Conservation (phyloP, 1,140 invertebrate genomes). For the Charaxes varanes region DNA sequence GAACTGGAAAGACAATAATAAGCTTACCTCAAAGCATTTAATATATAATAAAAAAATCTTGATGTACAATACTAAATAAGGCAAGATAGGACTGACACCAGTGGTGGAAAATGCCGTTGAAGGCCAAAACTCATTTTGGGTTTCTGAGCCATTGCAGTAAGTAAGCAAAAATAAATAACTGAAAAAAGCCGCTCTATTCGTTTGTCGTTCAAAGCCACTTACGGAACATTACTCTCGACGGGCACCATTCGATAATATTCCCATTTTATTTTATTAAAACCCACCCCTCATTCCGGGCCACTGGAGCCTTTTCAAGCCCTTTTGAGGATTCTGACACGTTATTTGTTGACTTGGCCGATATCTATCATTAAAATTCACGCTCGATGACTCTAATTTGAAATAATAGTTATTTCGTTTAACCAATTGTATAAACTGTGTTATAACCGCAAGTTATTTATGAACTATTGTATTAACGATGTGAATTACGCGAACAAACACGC, state of each 20-base stretch:
- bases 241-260: conserved; percentile 51
- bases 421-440: too few relatives aligned
- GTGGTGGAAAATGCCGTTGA: too few relatives aligned
- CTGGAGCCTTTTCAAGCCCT: conserved; percentile 31
- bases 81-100: too few relatives aligned
- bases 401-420: too few relatives aligned
- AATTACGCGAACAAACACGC: too few relatives aligned
- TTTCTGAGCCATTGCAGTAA: too few relatives aligned
- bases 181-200: conserved; percentile 4
- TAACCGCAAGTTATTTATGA: too few relatives aligned
- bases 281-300: conserved; percentile 31
- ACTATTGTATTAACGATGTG: too few relatives aligned
- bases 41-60: not conserved
- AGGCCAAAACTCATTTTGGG: too few relatives aligned
- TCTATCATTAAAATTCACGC: conserved; percentile 13
- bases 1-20: too few relatives aligned
- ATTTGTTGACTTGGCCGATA: conserved; percentile 51
- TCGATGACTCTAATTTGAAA: conserved; percentile 1
- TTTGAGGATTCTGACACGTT: conserved; percentile 42
- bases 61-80: too few relatives aligned
- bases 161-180: not conserved
- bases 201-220: conserved; percentile 16
- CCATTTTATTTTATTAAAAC: conserved; percentile 55
- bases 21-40: too few relatives aligned
- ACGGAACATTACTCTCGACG: conserved; percentile 42